phyloP scores from a whole-genome alignment of 1,140 invertebrate species.

The Listronotus bonariensis region DNA sequence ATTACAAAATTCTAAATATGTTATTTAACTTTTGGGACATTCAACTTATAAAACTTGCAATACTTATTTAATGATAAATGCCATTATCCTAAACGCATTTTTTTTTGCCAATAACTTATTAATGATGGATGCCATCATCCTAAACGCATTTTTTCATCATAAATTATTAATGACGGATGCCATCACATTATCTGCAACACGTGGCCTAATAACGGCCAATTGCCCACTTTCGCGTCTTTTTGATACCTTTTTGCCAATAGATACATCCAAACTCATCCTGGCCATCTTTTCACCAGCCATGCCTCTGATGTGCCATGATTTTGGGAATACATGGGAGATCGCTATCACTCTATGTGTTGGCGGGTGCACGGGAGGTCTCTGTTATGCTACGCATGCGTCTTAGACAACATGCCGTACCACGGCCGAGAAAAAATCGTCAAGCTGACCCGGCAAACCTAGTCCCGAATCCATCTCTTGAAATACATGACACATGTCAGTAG shows the following conservation, averaged over 20 bases:
- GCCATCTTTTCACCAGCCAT: not conserved
- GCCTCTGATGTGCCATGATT: slow-evolving; percentile 28
- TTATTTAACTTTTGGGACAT: no score
- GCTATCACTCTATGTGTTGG: slow-evolving; percentile 33
- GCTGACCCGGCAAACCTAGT: slow-evolving; percentile 17
- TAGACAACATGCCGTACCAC: slow-evolving; percentile 25
- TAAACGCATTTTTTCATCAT: no score
- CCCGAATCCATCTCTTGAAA: slow-evolving; percentile 38
- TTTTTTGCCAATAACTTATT: no score
- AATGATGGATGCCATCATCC: no score
- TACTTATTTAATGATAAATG: no score
- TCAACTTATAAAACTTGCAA: no score
- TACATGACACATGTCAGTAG: slow-evolving; percentile 37
- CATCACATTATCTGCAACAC: no score
- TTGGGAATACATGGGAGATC: slow-evolving; percentile 34
- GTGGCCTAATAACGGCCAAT: no score
- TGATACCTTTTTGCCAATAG: not conserved
- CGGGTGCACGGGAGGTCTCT: slow-evolving; percentile 28
- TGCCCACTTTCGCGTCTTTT: no score
- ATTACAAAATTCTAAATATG: no score
- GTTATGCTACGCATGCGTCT: slow-evolving; percentile 37
- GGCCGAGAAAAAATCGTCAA: slow-evolving; percentile 21
- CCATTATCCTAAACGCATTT: no score
- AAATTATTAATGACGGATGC: no score
- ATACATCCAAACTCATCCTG: not conserved